These are phyloP conservation scores for Rynchops niger DNA, from an alignment of 2,113 vertebrate genomes.

Conservation along the genomic window DNA sequence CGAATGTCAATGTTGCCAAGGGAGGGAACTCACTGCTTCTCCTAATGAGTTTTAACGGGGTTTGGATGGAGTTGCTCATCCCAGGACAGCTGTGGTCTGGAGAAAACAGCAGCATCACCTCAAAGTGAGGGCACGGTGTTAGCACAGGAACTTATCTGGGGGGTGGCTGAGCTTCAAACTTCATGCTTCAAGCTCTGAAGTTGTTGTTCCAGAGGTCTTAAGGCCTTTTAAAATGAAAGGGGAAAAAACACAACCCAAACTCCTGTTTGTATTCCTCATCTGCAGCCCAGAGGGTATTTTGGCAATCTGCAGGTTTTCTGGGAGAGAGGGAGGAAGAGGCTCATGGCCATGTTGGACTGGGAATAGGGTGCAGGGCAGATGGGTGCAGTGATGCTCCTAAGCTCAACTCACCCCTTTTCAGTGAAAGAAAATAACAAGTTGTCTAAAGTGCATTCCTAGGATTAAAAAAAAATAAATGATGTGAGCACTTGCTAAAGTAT, in stretches of 20 bases:
- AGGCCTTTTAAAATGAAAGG: not conserved
- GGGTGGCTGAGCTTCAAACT: not conserved
- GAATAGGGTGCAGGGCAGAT: not conserved
- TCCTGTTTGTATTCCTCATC: rapidly evolving
- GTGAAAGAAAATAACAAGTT: not conserved
- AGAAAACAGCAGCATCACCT: not conserved
- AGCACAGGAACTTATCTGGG: not conserved
- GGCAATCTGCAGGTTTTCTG: not conserved
- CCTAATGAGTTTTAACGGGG: not conserved
- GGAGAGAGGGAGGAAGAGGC: not conserved
- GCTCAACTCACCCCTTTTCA: not conserved
- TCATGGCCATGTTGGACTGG: not conserved
- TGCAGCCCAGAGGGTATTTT: not conserved
- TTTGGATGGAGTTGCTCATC: not conserved
- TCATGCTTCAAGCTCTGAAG: not conserved
- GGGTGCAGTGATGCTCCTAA: not conserved
- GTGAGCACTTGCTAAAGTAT: not conserved
- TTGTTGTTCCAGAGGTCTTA: not conserved
- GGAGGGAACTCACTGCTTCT: not conserved
- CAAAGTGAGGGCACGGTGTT: not conserved
- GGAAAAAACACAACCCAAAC: not conserved
- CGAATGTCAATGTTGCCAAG: not conserved
- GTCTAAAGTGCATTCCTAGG: not conserved
- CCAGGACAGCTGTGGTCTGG: not conserved
- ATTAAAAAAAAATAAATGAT: not conserved